Conservation (phyloP, 2,797 vertebrate genomes). For the Hipposideros larvatus region DNA sequence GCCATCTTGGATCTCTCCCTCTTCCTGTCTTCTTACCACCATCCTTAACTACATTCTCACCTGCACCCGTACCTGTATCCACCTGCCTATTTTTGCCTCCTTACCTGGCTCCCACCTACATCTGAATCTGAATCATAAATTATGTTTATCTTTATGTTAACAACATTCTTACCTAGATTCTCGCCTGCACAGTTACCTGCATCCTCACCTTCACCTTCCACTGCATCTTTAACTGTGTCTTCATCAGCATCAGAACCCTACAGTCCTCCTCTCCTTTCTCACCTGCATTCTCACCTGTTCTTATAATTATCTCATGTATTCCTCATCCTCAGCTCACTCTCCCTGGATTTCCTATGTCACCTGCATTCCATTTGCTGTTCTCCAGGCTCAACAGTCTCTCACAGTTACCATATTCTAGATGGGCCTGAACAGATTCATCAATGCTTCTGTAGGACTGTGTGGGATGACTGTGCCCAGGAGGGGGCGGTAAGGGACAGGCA, state of each 20-base stretch:
- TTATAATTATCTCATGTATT: too few species aligned
- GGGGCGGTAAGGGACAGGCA: neutral
- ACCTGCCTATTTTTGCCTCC: too few species aligned
- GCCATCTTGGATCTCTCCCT: too few species aligned
- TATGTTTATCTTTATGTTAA: too few species aligned
- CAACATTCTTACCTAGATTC: too few species aligned
- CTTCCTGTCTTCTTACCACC: too few species aligned
- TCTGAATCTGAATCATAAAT: too few species aligned
- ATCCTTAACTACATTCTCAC: too few species aligned
- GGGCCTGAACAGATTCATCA: neutral
- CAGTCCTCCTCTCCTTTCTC: neutral
- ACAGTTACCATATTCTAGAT: neutral
- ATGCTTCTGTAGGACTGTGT: neutral
- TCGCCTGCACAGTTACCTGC: neutral
- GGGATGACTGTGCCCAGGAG: neutral
- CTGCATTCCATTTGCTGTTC: too few species aligned
- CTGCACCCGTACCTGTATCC: too few species aligned
- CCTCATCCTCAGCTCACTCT: neutral
- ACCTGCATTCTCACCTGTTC: neutral
- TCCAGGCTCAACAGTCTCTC: neutral
- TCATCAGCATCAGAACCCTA: neutral
- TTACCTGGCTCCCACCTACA: too few species aligned
- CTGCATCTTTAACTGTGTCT: neutral
- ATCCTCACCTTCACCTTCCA: neutral
- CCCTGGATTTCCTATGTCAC: neutral